phyloP scores from a whole-genome alignment of 2,113 vertebrate genomes.

The Hemicordylus capensis region DNA sequence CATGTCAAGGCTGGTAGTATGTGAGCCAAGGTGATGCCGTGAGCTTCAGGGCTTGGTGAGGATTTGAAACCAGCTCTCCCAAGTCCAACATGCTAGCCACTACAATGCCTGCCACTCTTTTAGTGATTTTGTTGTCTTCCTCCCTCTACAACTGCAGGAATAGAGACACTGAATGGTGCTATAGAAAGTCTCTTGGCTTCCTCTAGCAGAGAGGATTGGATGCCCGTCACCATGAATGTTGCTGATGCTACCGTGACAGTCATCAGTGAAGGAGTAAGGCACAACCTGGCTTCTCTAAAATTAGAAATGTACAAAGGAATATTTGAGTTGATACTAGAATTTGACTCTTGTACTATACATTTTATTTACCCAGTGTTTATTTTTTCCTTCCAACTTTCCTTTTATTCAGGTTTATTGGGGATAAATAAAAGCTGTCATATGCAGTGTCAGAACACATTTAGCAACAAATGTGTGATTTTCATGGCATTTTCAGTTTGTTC shows the following conservation, averaged over 20 bases:
- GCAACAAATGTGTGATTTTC: not conserved
- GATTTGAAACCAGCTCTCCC: too few relatives aligned
- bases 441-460: not conserved
- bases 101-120: not conserved
- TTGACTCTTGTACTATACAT: not conserved
- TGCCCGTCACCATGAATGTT: conserved; percentile 91
- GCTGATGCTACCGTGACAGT: conserved; percentile 95
- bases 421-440: not conserved
- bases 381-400: not conserved
- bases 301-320: not conserved
- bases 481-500: not conserved
- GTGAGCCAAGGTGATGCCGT: too few relatives aligned
- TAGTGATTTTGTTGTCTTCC: conserved; percentile 8
- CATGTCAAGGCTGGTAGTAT: too few relatives aligned
- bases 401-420: not conserved
- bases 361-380: not conserved
- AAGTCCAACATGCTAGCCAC: not conserved
- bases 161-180: conserved; percentile 94
- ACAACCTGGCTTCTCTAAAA: not conserved
- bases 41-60: too few relatives aligned
- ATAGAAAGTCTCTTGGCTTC: conserved; percentile 89
- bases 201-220: conserved; percentile 91
- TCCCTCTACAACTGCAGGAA: conserved; percentile 78
- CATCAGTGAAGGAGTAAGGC: conserved; percentile 88
- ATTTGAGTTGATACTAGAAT: not conserved